A percentile compares a stretch with the other conserved stretches of the same genome.
Evolutionary conservation across 37 sponge, comb jelly and placozoan genomes (phyloP).

Genomic region (Petrosia ficiformis): DNA sequence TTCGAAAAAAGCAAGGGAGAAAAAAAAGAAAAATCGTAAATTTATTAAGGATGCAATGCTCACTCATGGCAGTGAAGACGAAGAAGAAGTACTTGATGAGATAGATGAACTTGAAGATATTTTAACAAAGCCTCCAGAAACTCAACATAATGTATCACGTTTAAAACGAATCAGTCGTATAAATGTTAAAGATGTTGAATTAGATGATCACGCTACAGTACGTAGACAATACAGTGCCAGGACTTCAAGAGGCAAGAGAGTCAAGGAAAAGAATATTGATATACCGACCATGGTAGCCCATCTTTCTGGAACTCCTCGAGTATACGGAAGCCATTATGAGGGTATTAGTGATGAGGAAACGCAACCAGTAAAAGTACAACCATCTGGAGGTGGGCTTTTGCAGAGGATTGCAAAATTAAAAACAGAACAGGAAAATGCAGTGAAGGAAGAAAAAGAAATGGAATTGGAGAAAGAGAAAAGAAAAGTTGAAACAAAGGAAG

Average conservation of each 20-base stretch:
- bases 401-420: neutral
- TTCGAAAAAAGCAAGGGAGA: neutral
- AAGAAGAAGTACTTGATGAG: constrained; percentile 7
- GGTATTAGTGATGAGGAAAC: constrained; percentile 21
- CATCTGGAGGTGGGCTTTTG: constrained; percentile 2
- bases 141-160: constrained; percentile 7
- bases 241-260: constrained; percentile 26
- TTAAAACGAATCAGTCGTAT: constrained; percentile 33
- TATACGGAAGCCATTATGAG: neutral
- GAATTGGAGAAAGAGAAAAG: neutral
- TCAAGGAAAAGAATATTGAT: constrained; percentile 36
- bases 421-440: neutral
- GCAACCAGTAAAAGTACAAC: constrained; percentile 3
- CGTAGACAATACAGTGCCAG: constrained; percentile 14
- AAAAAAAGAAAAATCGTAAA: constrained; percentile 1
- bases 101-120: constrained; percentile 20
- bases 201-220: constrained; percentile 29
- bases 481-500: neutral
- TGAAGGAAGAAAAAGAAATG: constrained; percentile 1
- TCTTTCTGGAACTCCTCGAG: constrained; percentile 16
- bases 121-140: neutral
- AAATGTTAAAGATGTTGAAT: constrained; percentile 37
- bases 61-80: constrained; percentile 4
- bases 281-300: constrained; percentile 57
- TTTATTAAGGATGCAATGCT: constrained; percentile 12